Evolutionary conservation across 2,797 vertebrate species (phyloP), one percentile per base, ranked within the genome.

Genomic region (Pipistrellus nathusii): DNA sequence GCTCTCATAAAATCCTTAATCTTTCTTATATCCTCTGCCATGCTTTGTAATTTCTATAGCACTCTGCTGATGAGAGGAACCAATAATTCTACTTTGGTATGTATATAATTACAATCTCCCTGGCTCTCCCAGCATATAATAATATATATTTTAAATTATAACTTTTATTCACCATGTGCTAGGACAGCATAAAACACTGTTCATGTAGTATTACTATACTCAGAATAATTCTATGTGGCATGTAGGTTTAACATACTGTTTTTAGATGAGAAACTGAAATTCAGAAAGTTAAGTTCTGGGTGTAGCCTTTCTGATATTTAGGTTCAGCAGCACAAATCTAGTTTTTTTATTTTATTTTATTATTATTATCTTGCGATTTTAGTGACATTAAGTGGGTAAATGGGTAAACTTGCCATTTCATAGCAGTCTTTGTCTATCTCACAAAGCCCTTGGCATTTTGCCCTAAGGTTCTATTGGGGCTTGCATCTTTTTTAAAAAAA

Each of bases 201-300:
- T 78, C 68, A 41, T 46, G 27, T 38, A 84, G 21, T 48, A 55
- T 15, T 15, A 27, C 6, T 30, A 30, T 55, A 59, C 21, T 86
- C 71, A 62, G 73, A 35, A 78, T 53, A 51, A 62, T 76, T 76
- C 53, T 76, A 18, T 9, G 3, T 13, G 53, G 4, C n/a, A 11
- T 27, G 5, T 30, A 85, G 30, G 18, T 27, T 95, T 92, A 73
- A 23, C 13, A n/a, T 75, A 30, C 3, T 30, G 15, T n/a, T 93
- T 92, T 86, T n/a, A 62, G 64, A 48, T 46, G 68, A 88, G 59
- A 88, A 89, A 27, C 18, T 72, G 48, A 89, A 94, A 78, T 57
- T 91, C 32, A 96, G 87, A 91, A 88, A 80, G 53, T 51, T 77
- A 90, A 75, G 32, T 75, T 78, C 18, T 71, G 25, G n/a, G 2